phyloP scores from a whole-genome alignment of 2,113 vertebrate genomes.

The Pteronura brasiliensis region DNA sequence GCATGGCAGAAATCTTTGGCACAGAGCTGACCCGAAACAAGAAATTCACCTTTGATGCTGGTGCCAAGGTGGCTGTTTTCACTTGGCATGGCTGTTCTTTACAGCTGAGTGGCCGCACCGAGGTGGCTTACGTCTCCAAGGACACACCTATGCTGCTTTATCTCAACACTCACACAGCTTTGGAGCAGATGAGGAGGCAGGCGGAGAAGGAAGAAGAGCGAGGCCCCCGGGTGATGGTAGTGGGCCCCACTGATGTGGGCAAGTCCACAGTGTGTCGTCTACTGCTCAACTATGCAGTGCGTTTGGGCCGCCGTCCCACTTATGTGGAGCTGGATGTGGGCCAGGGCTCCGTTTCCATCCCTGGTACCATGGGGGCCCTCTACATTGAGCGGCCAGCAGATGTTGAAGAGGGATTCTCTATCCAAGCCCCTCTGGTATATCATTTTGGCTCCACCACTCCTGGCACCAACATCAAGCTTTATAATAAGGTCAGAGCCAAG shows the following conservation, averaged over 20 bases:
- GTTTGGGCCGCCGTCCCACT: slow-evolving; percentile 96
- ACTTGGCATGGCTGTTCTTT: slow-evolving; percentile 98
- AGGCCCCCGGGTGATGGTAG: slow-evolving; percentile 96
- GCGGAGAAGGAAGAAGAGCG: slow-evolving; percentile 95
- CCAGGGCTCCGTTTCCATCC: slow-evolving; percentile 96
- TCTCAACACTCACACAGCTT: slow-evolving; percentile 95
- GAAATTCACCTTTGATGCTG: slow-evolving; percentile 95
- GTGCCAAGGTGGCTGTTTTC: slow-evolving; percentile 96
- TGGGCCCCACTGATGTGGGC: slow-evolving; percentile 95
- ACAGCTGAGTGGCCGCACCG: slow-evolving; percentile 93
- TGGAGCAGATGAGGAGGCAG: slow-evolving; percentile 98
- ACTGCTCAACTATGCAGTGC: slow-evolving; percentile 94
- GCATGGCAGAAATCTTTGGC: slow-evolving; percentile 96
- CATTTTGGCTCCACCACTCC: slow-evolving; percentile 98
- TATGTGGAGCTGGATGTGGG: slow-evolving; percentile 98
- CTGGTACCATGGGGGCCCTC: slow-evolving; percentile 95
- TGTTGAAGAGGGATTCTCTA: slow-evolving; percentile 97
- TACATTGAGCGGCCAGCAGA: slow-evolving; percentile 97
- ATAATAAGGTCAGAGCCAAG: slow-evolving; percentile 91
- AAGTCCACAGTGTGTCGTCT: slow-evolving; percentile 94
- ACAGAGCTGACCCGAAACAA: slow-evolving; percentile 97
- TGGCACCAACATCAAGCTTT: slow-evolving; percentile 98
- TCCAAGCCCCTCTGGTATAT: slow-evolving; percentile 97
- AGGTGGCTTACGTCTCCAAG: slow-evolving; percentile 96
- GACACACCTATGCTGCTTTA: slow-evolving; percentile 98